These are phyloP conservation scores for Trididemnum clinides DNA, from an alignment of 23 tunicate species.

Conservation along the genomic window DNA sequence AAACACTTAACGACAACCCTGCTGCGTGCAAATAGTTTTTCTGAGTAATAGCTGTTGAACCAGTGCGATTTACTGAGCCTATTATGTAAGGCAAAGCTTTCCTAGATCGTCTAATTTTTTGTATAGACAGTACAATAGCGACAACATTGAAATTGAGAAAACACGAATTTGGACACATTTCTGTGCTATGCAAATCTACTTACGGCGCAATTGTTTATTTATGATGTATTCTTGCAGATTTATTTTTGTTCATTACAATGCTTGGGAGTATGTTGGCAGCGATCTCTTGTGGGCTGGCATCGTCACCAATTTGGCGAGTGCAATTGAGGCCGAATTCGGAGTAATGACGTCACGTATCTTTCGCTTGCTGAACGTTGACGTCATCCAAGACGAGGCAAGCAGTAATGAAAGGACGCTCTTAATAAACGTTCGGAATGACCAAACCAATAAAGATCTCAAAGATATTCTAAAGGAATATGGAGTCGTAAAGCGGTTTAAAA, in stretches of 20 bases:
- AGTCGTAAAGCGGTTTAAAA: neutral
- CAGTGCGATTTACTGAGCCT: too few species aligned
- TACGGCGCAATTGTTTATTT: too few species aligned
- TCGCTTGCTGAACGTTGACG: constrained; percentile 33
- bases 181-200: too few species aligned
- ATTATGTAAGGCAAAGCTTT: too few species aligned
- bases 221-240: constrained; percentile 31
- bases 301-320: constrained; percentile 48
- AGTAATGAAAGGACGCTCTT: neutral
- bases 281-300: constrained; percentile 79
- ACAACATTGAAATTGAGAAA: too few species aligned
- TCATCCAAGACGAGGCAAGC: neutral
- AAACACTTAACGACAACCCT: too few species aligned
- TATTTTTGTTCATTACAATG: constrained; percentile 66
- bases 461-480: constrained; percentile 23
- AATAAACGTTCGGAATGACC: neutral
- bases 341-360: constrained; percentile 45
- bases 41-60: too few species aligned
- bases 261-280: constrained; percentile 76
- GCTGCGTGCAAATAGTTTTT: too few species aligned
- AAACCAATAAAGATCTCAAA: neutral
- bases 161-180: too few species aligned
- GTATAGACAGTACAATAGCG: too few species aligned
- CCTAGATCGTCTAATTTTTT: too few species aligned
- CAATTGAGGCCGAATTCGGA: constrained; percentile 59